phyloP scores from a whole-genome alignment of 2,113 vertebrate genomes.

The Albula goreensis region DNA sequence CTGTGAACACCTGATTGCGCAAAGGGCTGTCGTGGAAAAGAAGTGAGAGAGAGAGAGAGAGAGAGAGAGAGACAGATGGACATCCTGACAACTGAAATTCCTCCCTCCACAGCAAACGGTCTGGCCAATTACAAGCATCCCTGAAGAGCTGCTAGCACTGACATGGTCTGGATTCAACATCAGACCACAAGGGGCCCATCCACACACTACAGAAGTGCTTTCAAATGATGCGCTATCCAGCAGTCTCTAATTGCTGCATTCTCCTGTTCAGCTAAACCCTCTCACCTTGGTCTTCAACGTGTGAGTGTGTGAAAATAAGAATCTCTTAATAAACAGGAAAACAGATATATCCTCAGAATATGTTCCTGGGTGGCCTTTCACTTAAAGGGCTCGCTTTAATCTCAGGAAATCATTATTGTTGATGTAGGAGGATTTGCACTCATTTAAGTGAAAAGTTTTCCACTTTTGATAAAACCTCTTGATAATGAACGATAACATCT shows the following conservation, averaged over 20 bases:
- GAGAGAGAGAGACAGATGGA: too few relatives aligned
- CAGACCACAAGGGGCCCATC: too few relatives aligned
- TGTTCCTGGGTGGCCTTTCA: background rate
- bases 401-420: background rate
- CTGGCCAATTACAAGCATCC: too few relatives aligned
- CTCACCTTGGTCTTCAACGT: background rate
- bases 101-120: too few relatives aligned
- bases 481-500: slow-evolving; percentile 1
- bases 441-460: background rate
- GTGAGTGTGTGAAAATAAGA: background rate
- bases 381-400: background rate
- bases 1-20: too few relatives aligned
- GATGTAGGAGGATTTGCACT: background rate
- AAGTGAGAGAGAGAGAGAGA: too few relatives aligned
- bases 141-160: too few relatives aligned
- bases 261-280: background rate
- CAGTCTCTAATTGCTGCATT: background rate
- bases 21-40: too few relatives aligned
- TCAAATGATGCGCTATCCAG: too few relatives aligned
- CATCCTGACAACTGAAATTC: too few relatives aligned
- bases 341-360: background rate
- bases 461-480: background rate
- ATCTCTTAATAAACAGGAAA: background rate
- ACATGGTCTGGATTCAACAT: too few relatives aligned
- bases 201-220: too few relatives aligned